phyloP scores from a whole-genome alignment of 2,113 vertebrate genomes.

The Sylvia atricapilla region DNA sequence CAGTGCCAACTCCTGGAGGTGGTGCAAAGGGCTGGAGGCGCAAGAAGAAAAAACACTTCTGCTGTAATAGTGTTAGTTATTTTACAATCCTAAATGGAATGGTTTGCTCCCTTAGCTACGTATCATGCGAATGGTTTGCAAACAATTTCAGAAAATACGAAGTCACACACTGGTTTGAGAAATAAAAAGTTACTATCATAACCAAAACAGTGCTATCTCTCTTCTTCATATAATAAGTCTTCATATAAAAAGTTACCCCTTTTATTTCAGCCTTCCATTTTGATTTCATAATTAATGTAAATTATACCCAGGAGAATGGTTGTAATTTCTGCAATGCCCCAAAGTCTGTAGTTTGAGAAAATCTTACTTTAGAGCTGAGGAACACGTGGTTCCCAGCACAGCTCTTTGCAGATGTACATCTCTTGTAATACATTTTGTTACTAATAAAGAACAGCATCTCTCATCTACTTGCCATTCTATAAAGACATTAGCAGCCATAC shows the following conservation, averaged over 20 bases:
- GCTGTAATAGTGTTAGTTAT: background rate
- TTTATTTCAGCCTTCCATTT: background rate
- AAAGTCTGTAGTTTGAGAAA: background rate
- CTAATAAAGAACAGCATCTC: background rate
- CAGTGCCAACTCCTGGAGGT: background rate
- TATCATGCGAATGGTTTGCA: background rate
- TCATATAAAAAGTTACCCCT: background rate
- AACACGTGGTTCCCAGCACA: background rate
- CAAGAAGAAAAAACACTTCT: background rate
- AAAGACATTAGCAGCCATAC: constrained; percentile 2
- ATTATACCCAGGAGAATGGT: background rate
- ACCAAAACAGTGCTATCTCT: background rate
- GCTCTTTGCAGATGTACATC: background rate
- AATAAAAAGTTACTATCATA: background rate
- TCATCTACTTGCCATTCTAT: background rate
- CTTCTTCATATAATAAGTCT: background rate
- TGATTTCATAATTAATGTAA: background rate
- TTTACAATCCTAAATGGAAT: background rate
- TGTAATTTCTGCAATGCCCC: background rate
- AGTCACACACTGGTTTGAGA: background rate
- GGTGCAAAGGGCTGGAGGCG: background rate
- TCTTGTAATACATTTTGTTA: background rate
- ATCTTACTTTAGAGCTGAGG: background rate
- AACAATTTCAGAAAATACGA: background rate
- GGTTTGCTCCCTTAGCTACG: background rate